Evolutionary conservation across 2,888 invertebrate genomes (phyloP).

Genomic region (Tetragonula carbonaria): DNA sequence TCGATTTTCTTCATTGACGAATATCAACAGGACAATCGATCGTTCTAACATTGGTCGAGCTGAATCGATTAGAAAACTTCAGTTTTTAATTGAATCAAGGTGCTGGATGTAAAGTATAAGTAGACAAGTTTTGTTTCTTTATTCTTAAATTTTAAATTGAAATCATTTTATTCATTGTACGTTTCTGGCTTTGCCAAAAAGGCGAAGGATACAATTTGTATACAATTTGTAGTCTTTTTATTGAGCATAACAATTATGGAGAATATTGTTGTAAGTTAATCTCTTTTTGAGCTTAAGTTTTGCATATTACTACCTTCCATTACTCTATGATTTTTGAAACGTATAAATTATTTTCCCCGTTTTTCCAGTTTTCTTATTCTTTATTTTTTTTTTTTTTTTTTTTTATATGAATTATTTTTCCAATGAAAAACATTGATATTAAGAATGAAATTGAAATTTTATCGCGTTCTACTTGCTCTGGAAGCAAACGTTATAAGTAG

Average conservation of each 20-base stretch:
- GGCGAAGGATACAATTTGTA: slow-evolving; percentile 30
- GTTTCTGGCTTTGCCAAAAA: slow-evolving; percentile 35
- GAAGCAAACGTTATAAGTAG: slow-evolving; percentile 21
- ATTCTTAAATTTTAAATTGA: slow-evolving; percentile 49
- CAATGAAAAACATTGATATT: slow-evolving; percentile 19
- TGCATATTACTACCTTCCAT: not conserved
- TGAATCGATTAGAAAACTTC: slow-evolving; percentile 27
- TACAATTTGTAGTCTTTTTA: slow-evolving; percentile 50
- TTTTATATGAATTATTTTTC: slow-evolving; percentile 14
- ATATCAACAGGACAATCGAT: slow-evolving; percentile 56
- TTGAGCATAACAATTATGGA: slow-evolving; percentile 25
- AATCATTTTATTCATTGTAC: slow-evolving; percentile 47
- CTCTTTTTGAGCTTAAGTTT: slow-evolving; percentile 2
- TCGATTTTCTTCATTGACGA: slow-evolving; percentile 41
- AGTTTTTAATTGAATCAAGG: slow-evolving; percentile 11
- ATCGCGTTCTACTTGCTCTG: slow-evolving; percentile 36
- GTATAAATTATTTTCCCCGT: not conserved
- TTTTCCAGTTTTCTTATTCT: slow-evolving; percentile 13
- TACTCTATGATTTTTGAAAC: not conserved
- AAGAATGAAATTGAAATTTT: slow-evolving; percentile 32
- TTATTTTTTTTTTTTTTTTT: slow-evolving; percentile 14
- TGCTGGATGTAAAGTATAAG: slow-evolving; percentile 63
- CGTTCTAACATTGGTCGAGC: slow-evolving; percentile 67
- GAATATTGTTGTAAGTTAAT: slow-evolving; percentile 13
- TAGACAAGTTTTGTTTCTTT: slow-evolving; percentile 42